phyloP scores from a whole-genome alignment of 2,113 vertebrate species.

The Antechinus flavipes region DNA sequence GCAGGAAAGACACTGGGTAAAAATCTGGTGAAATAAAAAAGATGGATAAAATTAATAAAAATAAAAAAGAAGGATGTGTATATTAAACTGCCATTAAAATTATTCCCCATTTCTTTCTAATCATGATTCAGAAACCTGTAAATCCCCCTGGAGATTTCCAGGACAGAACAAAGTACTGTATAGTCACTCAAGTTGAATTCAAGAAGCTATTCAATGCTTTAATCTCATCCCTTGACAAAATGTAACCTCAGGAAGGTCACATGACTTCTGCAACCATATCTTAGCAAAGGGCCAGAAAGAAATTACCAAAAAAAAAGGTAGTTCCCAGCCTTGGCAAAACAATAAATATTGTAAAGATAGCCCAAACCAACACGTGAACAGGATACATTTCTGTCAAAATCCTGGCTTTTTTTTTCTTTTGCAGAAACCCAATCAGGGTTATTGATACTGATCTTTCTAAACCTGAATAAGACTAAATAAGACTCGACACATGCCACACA shows the following conservation, averaged over 20 bases:
- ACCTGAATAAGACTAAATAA: not conserved
- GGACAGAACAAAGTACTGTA: not conserved
- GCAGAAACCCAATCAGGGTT: not conserved
- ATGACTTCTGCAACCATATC: not conserved
- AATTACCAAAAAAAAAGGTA: not conserved
- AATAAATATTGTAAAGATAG: not conserved
- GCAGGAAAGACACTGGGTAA: not conserved
- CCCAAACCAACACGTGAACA: not conserved
- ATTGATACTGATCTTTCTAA: not conserved
- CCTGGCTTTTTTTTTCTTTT: not conserved
- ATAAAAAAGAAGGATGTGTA: constrained; percentile 37
- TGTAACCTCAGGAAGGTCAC: not conserved
- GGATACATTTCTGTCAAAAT: not conserved
- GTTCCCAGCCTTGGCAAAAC: not conserved
- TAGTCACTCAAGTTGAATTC: not conserved
- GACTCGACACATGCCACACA: not conserved
- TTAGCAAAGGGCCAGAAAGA: not conserved
- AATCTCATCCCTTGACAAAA: not conserved
- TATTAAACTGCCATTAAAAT: not conserved
- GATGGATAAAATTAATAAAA: not conserved
- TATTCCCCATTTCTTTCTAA: constrained; percentile 40
- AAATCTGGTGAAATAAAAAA: not conserved
- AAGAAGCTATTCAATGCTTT: not conserved
- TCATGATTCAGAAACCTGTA: constrained; percentile 29
- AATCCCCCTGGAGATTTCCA: not conserved